Percentiles rank a stretch among this genome's conserved stretches.
phyloP scores from a whole-genome alignment of 2,888 invertebrate genomes.

The Nipponacmea schrenckii region DNA sequence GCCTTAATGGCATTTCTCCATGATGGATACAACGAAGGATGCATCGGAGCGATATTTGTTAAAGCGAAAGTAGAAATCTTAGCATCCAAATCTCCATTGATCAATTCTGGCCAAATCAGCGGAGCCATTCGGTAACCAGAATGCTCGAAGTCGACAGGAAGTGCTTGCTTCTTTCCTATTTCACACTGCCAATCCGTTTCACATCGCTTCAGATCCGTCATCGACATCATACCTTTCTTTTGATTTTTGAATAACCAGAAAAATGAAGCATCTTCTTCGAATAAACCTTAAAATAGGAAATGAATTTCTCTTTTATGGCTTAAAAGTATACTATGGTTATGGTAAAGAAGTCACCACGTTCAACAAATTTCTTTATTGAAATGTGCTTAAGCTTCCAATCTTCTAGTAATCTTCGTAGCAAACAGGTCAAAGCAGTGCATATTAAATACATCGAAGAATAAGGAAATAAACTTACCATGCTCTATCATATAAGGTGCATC shows the following conservation, averaged over 20 bases:
- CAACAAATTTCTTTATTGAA: no score
- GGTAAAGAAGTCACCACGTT: background rate
- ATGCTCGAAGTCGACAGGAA: conserved; percentile 39
- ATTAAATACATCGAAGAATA: no score
- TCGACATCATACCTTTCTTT: conserved; percentile 37
- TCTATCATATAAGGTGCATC: conserved; percentile 50
- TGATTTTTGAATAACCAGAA: conserved; percentile 46
- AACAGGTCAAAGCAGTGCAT: no score
- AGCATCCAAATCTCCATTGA: conserved; percentile 40
- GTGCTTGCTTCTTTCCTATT: conserved; percentile 45
- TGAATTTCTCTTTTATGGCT: background rate
- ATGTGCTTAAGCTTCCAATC: no score
- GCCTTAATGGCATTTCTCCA: conserved; percentile 45
- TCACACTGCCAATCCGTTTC: conserved; percentile 39
- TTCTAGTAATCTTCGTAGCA: no score
- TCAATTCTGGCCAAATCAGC: conserved; percentile 48
- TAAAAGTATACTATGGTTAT: background rate
- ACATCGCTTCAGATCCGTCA: conserved; percentile 36
- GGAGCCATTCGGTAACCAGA: conserved; percentile 46
- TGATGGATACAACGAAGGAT: conserved; percentile 42
- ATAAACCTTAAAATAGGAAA: conserved; percentile 35
- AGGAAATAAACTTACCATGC: conserved; percentile 36
- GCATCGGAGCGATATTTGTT: conserved; percentile 55
- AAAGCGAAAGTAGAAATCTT: conserved; percentile 48
- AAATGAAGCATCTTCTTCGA: conserved; percentile 41